phyloP scores from a whole-genome alignment of 1,140 invertebrate genomes.

The Nylanderia fulva region DNA sequence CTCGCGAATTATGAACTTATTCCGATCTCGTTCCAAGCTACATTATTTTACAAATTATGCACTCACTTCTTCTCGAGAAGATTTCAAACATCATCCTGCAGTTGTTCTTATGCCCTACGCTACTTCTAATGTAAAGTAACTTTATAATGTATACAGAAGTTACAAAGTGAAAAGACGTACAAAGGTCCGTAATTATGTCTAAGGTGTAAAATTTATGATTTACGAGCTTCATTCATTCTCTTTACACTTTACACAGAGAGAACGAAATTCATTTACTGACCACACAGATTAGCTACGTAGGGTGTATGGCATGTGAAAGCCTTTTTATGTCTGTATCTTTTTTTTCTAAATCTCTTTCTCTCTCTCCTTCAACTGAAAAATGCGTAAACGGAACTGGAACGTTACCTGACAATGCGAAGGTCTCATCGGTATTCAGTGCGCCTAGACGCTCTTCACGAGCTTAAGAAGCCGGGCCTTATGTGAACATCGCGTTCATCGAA shows the following conservation, averaged over 20 bases:
- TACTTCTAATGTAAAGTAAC: neutral
- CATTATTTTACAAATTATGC: neutral
- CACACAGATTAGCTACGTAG: slow-evolving; percentile 59
- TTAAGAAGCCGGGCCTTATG: slow-evolving; percentile 49
- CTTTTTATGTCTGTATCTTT: slow-evolving; percentile 35
- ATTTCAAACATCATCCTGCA: neutral
- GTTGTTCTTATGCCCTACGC: neutral
- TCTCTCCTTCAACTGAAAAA: neutral
- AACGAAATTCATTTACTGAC: slow-evolving; percentile 39
- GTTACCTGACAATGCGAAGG: slow-evolving; percentile 38
- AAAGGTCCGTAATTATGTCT: neutral
- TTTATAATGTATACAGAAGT: neutral
- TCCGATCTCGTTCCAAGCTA: neutral
- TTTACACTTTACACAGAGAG: neutral
- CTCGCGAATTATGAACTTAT: neutral
- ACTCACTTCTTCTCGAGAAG: neutral
- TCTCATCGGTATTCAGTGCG: slow-evolving; percentile 53
- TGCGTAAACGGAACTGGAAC: slow-evolving; percentile 46
- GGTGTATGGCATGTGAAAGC: slow-evolving; percentile 56
- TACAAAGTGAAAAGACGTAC: neutral
- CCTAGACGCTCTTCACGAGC: slow-evolving; percentile 36
- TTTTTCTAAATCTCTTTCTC: neutral
- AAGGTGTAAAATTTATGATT: neutral
- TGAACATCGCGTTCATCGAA: slow-evolving; percentile 55
- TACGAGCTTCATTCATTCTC: neutral